Evolutionary conservation across 1,140 invertebrate species (phyloP), one percentile per base, ranked within the genome.

Genomic region (Drosophila insularis): DNA sequence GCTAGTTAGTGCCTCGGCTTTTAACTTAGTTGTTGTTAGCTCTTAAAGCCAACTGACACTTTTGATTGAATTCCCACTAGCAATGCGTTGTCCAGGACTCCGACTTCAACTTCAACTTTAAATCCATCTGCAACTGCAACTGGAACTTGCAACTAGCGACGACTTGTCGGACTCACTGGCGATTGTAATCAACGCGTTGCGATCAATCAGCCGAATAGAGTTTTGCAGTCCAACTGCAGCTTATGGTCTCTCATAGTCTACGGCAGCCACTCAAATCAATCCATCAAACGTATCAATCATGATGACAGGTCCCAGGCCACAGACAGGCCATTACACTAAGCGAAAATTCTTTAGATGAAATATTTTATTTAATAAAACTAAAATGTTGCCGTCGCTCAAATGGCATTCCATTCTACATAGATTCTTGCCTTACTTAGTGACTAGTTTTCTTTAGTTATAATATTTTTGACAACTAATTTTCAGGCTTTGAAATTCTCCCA

Each of bases 251-350:
- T 78, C 63, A 50, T 50, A 50, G 43, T 50, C 43, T 50, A 7
- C 43, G 54, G 68, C 63, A 79, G 58, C 69, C 63, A 78, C 64
- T 80, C 80, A 75, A 90, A 91, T 91, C 89, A 90, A 91, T 91
- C 84, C 80, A 89, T 89, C 89, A 91, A 90, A 89, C 89, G 89
- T 85, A 91, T 90, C 89, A 91, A 91, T 91, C 89, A 91, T 76
- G 89, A 90, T 91, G 89, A 90, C 89, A 91, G 86, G 63, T 72
- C 43, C 61, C 61, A 73, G 71, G 64, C 60, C 64, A 65, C 46
- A 43, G 40, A n/a, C 23, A 32, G 50, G 17, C 37, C 55, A 75
- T 62, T 62, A 35, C 40, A 39, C 17, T 59, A 6, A 4, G 14
- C n/a, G 31, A n/a, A 13, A 32, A 56, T 32, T 27, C 13, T 19